These are phyloP conservation scores for Sebastes miniatus DNA, from an alignment of 2,797 vertebrate genomes.

Conservation along the genomic window DNA sequence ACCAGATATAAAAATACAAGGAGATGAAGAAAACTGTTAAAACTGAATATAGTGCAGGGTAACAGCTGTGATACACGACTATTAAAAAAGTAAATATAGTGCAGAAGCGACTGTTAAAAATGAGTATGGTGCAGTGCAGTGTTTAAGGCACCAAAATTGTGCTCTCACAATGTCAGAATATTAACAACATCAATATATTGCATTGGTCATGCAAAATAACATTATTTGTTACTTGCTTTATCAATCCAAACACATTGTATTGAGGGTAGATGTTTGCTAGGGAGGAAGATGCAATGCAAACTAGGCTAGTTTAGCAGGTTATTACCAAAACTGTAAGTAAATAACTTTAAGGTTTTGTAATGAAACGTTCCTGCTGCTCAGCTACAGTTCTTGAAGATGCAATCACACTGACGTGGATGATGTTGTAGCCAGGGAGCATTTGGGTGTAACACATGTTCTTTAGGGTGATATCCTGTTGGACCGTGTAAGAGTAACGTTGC, in stretches of 20 bases:
- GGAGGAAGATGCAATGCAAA: neutral
- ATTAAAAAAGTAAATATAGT: too few relatives aligned
- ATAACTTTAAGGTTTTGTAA: neutral
- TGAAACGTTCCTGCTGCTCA: neutral
- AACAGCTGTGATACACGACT: too few relatives aligned
- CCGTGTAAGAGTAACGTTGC: neutral
- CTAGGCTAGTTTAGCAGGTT: neutral
- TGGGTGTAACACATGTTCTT: neutral
- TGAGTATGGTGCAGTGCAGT: too few relatives aligned
- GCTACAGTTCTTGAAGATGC: neutral
- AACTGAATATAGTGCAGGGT: too few relatives aligned
- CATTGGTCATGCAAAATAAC: neutral
- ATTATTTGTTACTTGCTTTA: neutral
- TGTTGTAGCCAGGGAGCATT: neutral
- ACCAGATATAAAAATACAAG: too few relatives aligned
- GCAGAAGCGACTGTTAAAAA: too few relatives aligned
- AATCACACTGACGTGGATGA: neutral
- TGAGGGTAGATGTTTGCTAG: neutral
- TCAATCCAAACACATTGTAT: neutral
- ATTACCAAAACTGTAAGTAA: neutral
- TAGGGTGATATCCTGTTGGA: neutral
- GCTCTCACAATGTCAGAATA: neutral
- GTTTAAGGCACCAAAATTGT: neutral
- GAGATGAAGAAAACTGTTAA: too few relatives aligned
- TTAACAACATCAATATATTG: neutral